Base-by-base conservation (phyloP, 1,140 invertebrate species). In the Wasmannia auropunctata region DNA sequence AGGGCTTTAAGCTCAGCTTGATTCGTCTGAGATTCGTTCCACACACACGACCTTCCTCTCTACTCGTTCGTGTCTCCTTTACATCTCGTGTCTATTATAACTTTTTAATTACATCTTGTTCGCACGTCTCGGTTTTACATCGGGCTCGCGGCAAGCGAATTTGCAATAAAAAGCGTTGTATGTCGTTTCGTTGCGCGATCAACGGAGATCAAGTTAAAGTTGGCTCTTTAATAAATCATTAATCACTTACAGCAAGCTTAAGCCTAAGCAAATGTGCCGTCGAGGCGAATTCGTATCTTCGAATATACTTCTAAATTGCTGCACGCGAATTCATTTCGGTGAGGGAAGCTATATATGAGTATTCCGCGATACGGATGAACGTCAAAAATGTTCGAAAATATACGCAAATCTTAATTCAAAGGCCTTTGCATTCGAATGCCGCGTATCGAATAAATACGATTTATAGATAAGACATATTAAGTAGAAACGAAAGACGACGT, bases 231-330 rank as follows among this genome's bases (percentile, higher is more conserved):
- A 72, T 67, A 89, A 89, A 89, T 89, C 28, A 67, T 65, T 65
- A 40, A 40, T 87, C 85, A 31, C 63, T 86, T 76, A 89, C 25
- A 65, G 72, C 62, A 81, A 89, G 88, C 88, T 89, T 89, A 89
- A 86, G 75, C 43, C 88, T 89, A 88, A 88, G 46, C 69, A 88
- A 89, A 86, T 54, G 54, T 56, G 7, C n/a, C 51, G 62, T 86
- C 79, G 37, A 72, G 79, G 79, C 19, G 5, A 83, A 74, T 72
- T 83, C 79, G 67, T 74, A 46, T 3, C 54, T 72, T 10, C 3
- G 0, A 25, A 54, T 46, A 37, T 25, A 14, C 37, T 3, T 34
- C 5, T 34, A 40, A 69, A 19, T 69, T n/a, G n/a, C 2, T 19
- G 14, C 28, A n/a, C n/a, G n/a, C 6, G 22, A 67, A 80, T 79